Conservation (phyloP, 2,797 vertebrate species). For the Loris lydekkerianus region DNA sequence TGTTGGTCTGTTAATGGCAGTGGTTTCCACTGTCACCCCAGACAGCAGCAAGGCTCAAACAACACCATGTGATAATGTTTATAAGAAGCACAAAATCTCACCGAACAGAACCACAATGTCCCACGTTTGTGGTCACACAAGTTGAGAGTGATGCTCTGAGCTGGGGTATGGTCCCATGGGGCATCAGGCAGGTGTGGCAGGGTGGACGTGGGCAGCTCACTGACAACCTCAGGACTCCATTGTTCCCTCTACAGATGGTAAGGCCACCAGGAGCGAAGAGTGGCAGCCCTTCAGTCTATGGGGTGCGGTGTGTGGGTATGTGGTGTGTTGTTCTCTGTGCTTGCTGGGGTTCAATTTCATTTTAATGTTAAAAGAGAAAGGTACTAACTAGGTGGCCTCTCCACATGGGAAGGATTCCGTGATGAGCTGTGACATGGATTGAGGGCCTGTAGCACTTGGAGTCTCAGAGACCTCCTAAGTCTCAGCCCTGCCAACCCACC, state of each 20-base stretch:
- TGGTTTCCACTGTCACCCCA: background rate
- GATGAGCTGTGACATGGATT: background rate
- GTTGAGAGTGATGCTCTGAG: no score
- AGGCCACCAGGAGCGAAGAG: background rate
- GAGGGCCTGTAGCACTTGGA: background rate
- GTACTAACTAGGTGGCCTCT: background rate
- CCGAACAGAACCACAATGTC: background rate
- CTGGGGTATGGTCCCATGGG: background rate
- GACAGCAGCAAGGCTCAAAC: background rate
- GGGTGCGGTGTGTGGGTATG: background rate
- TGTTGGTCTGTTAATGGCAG: fast-evolving
- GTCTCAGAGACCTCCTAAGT: background rate
- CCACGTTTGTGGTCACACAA: background rate
- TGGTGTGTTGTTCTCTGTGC: background rate
- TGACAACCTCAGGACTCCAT: background rate
- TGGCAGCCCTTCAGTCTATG: background rate
- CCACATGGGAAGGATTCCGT: background rate
- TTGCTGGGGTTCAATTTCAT: background rate
- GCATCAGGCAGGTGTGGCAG: fast-evolving
- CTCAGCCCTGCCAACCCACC: background rate
- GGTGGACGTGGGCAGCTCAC: background rate
- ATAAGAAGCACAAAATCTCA: background rate
- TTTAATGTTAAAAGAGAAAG: background rate
- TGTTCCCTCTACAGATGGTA: background rate
- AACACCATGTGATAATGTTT: background rate